Conservation (phyloP, 2,888 invertebrate species). For the Heliconius cydno region DNA sequence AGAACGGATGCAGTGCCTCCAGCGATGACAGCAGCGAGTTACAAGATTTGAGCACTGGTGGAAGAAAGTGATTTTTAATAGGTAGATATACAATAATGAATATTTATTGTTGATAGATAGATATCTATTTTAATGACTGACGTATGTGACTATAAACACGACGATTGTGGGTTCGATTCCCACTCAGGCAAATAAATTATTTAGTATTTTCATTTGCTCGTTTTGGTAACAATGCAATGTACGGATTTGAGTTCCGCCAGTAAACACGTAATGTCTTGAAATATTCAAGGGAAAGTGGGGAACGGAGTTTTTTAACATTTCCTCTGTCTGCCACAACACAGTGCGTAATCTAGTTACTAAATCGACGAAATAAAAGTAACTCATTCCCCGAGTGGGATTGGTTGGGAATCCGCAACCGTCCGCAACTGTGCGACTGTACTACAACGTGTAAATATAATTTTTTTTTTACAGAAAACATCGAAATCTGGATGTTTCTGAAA, state of each 20-base stretch:
- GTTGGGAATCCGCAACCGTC: neutral
- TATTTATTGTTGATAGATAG: too few relatives aligned
- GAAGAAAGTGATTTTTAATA: conserved; percentile 66
- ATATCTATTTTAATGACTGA: too few relatives aligned
- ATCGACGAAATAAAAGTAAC: neutral
- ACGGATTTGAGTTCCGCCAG: too few relatives aligned
- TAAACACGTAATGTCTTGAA: too few relatives aligned
- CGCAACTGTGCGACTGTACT: neutral
- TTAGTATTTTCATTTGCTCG: too few relatives aligned
- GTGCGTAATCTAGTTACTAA: neutral
- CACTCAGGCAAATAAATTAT: too few relatives aligned
- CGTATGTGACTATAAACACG: too few relatives aligned
- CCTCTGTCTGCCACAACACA: neutral
- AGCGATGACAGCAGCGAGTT: conserved; percentile 79
- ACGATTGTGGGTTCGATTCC: too few relatives aligned
- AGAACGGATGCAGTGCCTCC: conserved; percentile 80
- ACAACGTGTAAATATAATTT: neutral
- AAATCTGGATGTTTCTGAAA: conserved; percentile 31
- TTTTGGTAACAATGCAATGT: too few relatives aligned
- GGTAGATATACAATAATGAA: conserved; percentile 43
- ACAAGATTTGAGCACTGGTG: conserved; percentile 77
- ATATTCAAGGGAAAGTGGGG: too few relatives aligned
- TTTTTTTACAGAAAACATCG: conserved; percentile 45
- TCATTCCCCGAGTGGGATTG: neutral
- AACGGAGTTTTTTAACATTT: too few relatives aligned